phyloP scores from a whole-genome alignment of 2,797 vertebrate genomes.

The Linurgus olivaceus region DNA sequence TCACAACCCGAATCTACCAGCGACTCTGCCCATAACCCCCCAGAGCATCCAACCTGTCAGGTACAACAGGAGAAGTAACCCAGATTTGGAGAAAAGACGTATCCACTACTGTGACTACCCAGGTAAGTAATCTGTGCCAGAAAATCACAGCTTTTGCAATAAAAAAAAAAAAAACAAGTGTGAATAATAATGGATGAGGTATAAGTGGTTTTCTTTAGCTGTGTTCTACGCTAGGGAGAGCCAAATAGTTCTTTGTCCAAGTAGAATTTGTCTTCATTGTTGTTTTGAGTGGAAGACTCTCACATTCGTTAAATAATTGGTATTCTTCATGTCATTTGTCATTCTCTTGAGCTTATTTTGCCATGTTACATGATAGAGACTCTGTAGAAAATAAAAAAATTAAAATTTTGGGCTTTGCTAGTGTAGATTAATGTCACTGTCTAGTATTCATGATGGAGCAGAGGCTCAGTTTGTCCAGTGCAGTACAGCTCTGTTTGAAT shows the following conservation, averaged over 20 bases:
- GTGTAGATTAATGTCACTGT: not conserved
- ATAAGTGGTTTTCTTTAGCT: not conserved
- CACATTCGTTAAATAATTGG: not conserved
- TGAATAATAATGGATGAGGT: not conserved
- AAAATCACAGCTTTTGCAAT: not conserved
- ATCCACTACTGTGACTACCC: conserved; percentile 96
- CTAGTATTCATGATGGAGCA: rapidly evolving
- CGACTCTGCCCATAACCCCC: conserved; percentile 79
- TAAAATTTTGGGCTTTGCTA: not conserved
- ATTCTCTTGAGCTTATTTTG: not conserved
- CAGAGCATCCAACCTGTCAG: conserved; percentile 78
- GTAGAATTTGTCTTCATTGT: not conserved
- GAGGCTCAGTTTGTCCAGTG: not conserved
- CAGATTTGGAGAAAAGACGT: conserved; percentile 93
- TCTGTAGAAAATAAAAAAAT: not conserved
- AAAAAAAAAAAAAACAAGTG: not conserved
- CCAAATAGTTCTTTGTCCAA: not conserved
- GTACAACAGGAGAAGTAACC: conserved; percentile 92
- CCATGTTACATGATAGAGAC: not conserved
- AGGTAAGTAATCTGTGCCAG: conserved; percentile 72
- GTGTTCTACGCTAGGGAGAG: not conserved
- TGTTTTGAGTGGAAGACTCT: not conserved
- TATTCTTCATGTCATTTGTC: not conserved
- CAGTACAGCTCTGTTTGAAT: not conserved
- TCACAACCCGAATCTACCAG: conserved; percentile 78